phyloP scores from a whole-genome alignment of 2,888 invertebrate species.

The Eupeodes latifasciatus region DNA sequence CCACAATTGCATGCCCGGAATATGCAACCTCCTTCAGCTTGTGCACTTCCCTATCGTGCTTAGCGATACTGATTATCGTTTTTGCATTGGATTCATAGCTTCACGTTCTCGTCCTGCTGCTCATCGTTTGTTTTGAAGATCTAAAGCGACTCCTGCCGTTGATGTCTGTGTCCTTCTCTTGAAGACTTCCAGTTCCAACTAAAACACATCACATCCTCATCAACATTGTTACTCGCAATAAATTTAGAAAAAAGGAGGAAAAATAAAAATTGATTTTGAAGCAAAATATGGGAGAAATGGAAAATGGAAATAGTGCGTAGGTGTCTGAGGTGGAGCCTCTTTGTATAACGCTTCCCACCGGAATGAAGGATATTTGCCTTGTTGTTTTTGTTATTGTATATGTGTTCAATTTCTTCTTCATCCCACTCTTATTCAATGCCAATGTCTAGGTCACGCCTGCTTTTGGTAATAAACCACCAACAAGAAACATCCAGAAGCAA shows the following conservation, averaged over 20 bases:
- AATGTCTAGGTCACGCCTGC: conserved; percentile 74
- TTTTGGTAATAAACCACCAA: conserved; percentile 47
- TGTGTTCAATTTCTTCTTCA: conserved; percentile 36
- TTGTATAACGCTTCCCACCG: conserved; percentile 27
- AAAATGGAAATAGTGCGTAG: conserved; percentile 71
- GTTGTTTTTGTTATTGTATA: conserved; percentile 3
- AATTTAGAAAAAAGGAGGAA: background rate
- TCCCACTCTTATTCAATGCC: conserved; percentile 55
- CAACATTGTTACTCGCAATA: conserved; percentile 29
- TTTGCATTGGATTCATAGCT: conserved; percentile 17
- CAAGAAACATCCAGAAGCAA: conserved; percentile 39
- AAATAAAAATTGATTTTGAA: conserved; percentile 10
- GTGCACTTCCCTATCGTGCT: background rate
- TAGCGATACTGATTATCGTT: conserved; percentile 56
- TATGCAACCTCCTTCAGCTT: background rate
- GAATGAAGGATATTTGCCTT: conserved; percentile 22
- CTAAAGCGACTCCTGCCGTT: conserved; percentile 8
- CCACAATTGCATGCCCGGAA: conserved; percentile 10
- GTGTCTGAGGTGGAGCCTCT: conserved; percentile 73
- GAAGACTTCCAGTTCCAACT: conserved; percentile 16
- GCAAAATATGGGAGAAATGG: conserved; percentile 54
- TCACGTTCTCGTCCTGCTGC: background rate
- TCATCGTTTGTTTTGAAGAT: conserved; percentile 28
- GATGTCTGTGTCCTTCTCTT: conserved; percentile 38
- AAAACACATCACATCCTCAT: conserved; percentile 54